Base-by-base conservation (phyloP, 2,113 vertebrate genomes). In the Elachura formosa region DNA sequence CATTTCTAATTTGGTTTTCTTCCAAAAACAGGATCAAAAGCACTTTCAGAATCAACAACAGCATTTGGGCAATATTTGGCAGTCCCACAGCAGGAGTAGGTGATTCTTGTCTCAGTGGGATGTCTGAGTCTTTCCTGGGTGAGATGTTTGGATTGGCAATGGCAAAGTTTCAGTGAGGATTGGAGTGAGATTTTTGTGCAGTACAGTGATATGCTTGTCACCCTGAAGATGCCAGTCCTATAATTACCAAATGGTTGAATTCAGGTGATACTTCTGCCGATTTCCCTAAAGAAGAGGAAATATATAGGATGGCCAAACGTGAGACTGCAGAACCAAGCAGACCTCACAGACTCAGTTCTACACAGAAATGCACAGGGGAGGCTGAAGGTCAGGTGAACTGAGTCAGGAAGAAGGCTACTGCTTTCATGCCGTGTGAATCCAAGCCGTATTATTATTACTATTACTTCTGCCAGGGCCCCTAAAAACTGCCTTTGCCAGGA, bases 271-370 rank as follows among this genome's bases (percentile, higher is more conserved):
- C 20, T 75, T 59, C 48, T 74, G 34, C 12, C 78, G n/a, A 59
- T 61, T 78, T 25, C n/a, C 87, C 14, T 84, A 63, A 58, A 82
- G 14, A 41, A 74, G 58, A 48, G 10, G 58, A 56, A 56, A 36
- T 10, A 36, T 10, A 5, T 31, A 43, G 1, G 31, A 19, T 1
- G 0, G 31, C 21, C 9, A 67, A 3, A 8, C 31, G 12, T 45
- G 46, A 71, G 25, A 89, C 26, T 24, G 29, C 21, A 56, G 36
- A 55, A 41, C 26, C 25, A 61, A 13, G 23, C 31, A 52, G 31
- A 84, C 9, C 11, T 54, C 29, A 34, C 19, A 25, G 38, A 85
- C n/a, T 31, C 33, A 29, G 29, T 52, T 77, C 55, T 54, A 22
- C 8, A 25, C 26, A n/a, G 40, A 54, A 72, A 84, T 3, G 5